These are phyloP conservation scores for Oostethus manadensis DNA, from an alignment of 2,113 vertebrate genomes.

Conservation along the genomic window DNA sequence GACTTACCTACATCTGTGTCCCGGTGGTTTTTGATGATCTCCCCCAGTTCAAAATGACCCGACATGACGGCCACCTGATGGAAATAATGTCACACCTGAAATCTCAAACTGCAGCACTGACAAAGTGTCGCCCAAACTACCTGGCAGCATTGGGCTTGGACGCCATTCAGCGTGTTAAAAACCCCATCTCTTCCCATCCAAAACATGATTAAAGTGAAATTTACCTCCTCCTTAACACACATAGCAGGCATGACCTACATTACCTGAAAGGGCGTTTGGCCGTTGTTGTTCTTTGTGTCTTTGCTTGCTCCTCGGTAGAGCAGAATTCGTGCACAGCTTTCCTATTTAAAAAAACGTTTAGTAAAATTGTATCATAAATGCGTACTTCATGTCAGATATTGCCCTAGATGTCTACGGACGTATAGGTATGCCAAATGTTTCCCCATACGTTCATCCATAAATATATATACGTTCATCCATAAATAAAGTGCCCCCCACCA, in stretches of 20 bases:
- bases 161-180: background rate
- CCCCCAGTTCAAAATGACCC: conserved; percentile 88
- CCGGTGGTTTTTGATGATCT: conserved; percentile 87
- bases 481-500: background rate
- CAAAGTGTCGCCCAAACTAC: background rate
- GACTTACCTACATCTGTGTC: conserved; percentile 83
- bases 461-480: too few relatives aligned
- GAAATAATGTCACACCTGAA: conserved; percentile 4
- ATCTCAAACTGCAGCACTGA: too few relatives aligned
- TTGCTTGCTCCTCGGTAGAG: conserved; percentile 86
- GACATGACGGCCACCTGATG: conserved; percentile 86
- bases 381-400: background rate
- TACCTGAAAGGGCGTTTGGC: conserved; percentile 90
- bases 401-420: too few relatives aligned
- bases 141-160: background rate
- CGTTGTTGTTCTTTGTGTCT: conserved; percentile 85
- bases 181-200: background rate
- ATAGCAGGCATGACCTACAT: background rate
- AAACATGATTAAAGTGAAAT: background rate
- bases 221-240: background rate
- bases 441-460: background rate
- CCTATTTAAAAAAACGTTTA: conserved; percentile 61
- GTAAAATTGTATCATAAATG: background rate
- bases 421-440: too few relatives aligned
- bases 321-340: conserved; percentile 85